Evolutionary conservation across 2,888 invertebrate species (phyloP).

Genomic region (Thecocarcelia acutangulata): DNA sequence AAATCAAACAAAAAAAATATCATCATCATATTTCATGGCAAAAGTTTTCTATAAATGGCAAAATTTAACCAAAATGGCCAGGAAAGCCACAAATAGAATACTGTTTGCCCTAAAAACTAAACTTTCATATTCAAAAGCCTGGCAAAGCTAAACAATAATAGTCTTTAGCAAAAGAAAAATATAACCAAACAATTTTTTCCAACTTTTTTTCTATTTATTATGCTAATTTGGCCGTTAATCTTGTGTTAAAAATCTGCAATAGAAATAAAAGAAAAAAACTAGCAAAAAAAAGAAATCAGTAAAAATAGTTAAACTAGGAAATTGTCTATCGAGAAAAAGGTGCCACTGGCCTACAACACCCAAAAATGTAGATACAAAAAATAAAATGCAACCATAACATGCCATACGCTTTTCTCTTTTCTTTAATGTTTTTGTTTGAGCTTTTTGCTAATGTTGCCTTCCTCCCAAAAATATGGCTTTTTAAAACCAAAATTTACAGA

Average conservation of each 20-base stretch:
- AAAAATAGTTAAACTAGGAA: conserved; percentile 34
- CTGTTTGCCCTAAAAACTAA: conserved; percentile 5
- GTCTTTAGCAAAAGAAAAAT: conserved; percentile 9
- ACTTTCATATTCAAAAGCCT: conserved; percentile 6
- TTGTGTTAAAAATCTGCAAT: conserved; percentile 57
- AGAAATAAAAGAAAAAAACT: neutral
- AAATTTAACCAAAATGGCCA: conserved; percentile 11
- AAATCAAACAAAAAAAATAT: neutral
- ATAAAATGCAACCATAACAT: conserved; percentile 52
- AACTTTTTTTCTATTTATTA: conserved; percentile 55
- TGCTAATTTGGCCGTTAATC: conserved; percentile 67
- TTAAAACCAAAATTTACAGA: conserved; percentile 9
- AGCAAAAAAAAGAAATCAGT: conserved; percentile 9
- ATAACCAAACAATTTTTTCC: neutral
- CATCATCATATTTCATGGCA: conserved; percentile 15
- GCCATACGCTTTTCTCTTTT: conserved; percentile 34
- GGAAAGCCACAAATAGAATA: neutral
- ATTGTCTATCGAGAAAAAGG: conserved; percentile 45
- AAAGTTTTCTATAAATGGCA: conserved; percentile 25
- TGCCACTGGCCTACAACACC: conserved; percentile 65
- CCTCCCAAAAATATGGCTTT: conserved; percentile 12
- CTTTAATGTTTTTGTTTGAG: neutral
- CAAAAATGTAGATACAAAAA: conserved; percentile 49
- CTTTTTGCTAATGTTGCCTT: neutral
- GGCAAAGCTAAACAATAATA: conserved; percentile 26